These are phyloP conservation scores for Falcunculus frontatus DNA, from an alignment of 2,113 vertebrate genomes.

Conservation along the genomic window DNA sequence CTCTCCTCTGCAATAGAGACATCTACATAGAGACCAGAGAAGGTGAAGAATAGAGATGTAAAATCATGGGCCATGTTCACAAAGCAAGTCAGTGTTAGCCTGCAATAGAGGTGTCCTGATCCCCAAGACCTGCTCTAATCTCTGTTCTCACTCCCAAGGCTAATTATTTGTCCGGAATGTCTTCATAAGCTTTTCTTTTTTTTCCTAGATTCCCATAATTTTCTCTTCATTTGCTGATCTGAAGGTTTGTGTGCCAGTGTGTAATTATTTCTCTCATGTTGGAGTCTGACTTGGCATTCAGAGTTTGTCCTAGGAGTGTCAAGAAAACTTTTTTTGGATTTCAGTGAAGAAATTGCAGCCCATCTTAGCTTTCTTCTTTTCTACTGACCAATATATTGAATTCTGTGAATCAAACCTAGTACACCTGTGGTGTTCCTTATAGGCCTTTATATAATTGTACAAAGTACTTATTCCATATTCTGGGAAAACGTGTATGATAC, in stretches of 20 bases:
- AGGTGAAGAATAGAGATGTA: background rate
- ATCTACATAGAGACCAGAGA: background rate
- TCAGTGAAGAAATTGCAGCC: background rate
- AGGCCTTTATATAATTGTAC: background rate
- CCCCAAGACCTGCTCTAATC: background rate
- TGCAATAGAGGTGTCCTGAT: background rate
- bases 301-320: background rate
- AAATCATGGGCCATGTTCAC: background rate
- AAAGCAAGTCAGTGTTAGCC: background rate
- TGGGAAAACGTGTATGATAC: background rate
- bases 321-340: background rate
- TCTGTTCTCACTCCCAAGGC: background rate
- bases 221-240: background rate
- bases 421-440: background rate
- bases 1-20: background rate
- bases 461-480: background rate
- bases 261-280: background rate
- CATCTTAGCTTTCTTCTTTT: background rate
- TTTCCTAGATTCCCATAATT: background rate
- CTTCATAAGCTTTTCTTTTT: background rate
- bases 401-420: background rate
- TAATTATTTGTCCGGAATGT: background rate
- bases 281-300: background rate
- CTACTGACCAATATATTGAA: background rate
- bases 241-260: background rate